Conservation (phyloP, 2,113 vertebrate genomes). For the Xiphorhynchus elegans region DNA sequence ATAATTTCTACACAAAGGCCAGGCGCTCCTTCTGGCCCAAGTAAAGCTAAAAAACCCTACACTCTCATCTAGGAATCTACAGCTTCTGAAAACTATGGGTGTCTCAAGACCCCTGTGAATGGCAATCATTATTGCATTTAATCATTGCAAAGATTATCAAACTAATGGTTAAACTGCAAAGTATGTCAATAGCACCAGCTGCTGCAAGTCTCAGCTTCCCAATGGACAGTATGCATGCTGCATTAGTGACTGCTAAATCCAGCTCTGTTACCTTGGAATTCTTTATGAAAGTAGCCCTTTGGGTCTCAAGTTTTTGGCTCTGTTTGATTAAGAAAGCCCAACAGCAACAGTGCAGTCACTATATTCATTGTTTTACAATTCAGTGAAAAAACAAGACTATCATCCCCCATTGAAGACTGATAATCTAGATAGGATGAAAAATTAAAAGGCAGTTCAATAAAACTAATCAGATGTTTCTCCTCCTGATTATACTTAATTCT, state of each 20-base stretch:
- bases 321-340: neutral
- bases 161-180: neutral
- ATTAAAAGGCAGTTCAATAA: neutral
- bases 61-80: neutral
- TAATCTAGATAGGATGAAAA: neutral
- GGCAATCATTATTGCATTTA: neutral
- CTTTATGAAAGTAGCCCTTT: neutral
- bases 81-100: neutral
- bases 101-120: neutral
- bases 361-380: neutral
- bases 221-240: accelerated
- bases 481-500: neutral
- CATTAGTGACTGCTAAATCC: neutral
- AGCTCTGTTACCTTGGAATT: neutral
- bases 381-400: neutral
- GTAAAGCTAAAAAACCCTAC: neutral
- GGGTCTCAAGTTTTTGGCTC: neutral
- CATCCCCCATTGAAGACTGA: neutral
- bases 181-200: neutral
- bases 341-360: neutral
- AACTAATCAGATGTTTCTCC: neutral
- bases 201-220: neutral
- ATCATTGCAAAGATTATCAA: neutral
- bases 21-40: neutral
- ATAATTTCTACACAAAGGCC: neutral